Evolutionary conservation across 2,113 vertebrate genomes (phyloP).

Genomic region (Hystrix cristata): DNA sequence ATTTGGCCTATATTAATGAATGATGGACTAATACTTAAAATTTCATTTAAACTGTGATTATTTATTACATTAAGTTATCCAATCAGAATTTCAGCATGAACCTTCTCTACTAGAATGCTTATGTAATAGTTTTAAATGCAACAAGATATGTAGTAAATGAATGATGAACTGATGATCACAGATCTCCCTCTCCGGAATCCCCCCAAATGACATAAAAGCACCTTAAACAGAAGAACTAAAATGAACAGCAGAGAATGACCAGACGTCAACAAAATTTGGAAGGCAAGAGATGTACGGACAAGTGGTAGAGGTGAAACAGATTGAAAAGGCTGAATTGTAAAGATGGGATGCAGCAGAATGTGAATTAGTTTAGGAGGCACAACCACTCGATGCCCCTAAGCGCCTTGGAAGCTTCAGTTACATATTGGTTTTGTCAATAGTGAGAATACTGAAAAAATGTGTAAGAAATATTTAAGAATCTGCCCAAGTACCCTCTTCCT

Average conservation of each 20-base stretch:
- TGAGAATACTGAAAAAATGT: not conserved
- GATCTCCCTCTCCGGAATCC: not conserved
- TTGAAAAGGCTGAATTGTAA: not conserved
- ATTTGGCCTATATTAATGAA: not conserved
- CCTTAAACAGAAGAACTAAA: not conserved
- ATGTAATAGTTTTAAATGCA: not conserved
- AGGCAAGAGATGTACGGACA: no score
- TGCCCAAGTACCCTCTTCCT: no score
- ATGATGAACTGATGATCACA: not conserved
- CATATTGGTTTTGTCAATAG: not conserved
- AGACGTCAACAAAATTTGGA: not conserved
- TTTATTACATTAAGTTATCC: not conserved
- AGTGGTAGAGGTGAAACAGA: not conserved
- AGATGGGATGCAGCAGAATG: not conserved
- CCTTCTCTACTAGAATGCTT: not conserved
- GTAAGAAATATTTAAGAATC: not conserved
- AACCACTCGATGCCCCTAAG: not conserved
- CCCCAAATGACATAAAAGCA: not conserved
- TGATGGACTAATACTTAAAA: not conserved
- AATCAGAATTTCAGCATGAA: not conserved
- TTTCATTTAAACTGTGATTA: not conserved
- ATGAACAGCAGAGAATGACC: not conserved
- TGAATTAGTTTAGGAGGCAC: not conserved
- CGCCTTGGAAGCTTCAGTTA: not conserved
- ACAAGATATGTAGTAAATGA: not conserved